Percentiles rank a stretch among this genome's conserved stretches.
phyloP scores from a whole-genome alignment of 2,797 vertebrate species.

The Semotilus atromaculatus region DNA sequence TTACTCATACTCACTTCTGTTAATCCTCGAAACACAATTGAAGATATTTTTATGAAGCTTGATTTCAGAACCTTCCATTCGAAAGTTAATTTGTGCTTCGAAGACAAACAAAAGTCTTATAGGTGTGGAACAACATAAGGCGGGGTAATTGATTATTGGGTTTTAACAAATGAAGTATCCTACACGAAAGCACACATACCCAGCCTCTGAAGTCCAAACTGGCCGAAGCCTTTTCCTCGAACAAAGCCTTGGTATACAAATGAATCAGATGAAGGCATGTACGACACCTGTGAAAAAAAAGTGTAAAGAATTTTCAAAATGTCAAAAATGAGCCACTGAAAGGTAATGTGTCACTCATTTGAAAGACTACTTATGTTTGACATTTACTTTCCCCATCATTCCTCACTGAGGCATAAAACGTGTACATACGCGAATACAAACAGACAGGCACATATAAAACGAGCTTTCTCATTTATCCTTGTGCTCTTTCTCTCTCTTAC shows the following conservation, averaged over 20 bases:
- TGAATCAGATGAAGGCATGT: slow-evolving; percentile 90
- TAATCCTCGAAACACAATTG: neutral
- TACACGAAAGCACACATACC: slow-evolving; percentile 78
- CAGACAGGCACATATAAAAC: slow-evolving; percentile 20
- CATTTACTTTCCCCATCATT: slow-evolving; percentile 69
- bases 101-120: neutral
- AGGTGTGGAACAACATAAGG: neutral
- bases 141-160: neutral
- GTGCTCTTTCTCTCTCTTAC: neutral
- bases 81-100: neutral
- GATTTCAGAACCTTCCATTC: neutral
- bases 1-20: neutral
- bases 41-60: neutral
- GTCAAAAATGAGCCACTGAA: slow-evolving; percentile 71
- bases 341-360: slow-evolving; percentile 70
- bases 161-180: neutral
- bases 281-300: slow-evolving; percentile 85
- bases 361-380: slow-evolving; percentile 70
- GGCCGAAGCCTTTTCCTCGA: slow-evolving; percentile 95
- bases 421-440: slow-evolving; percentile 29
- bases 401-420: slow-evolving; percentile 24
- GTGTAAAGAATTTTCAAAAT: slow-evolving; percentile 69
- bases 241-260: slow-evolving; percentile 98
- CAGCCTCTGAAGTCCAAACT: slow-evolving; percentile 96
- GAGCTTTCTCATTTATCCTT: neutral